A percentile compares a stretch with the other conserved stretches of the same genome.
These are phyloP conservation scores for Plusia festucae DNA, from an alignment of 2,888 invertebrate species.

Conservation along the genomic window DNA sequence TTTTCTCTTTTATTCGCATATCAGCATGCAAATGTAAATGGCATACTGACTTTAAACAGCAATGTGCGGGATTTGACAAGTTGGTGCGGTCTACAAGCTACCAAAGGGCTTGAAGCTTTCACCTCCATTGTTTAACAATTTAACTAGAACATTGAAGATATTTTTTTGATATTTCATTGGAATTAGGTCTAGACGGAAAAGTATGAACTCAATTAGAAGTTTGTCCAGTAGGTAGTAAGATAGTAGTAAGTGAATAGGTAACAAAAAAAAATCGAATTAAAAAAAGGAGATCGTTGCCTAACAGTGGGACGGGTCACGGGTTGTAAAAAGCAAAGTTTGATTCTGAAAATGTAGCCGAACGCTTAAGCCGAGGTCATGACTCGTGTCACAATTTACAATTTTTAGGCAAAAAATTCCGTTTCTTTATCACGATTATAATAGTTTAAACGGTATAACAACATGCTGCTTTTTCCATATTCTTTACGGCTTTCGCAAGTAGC, in stretches of 20 bases:
- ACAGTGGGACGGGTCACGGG: not conserved
- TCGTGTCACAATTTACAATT: constrained; percentile 1
- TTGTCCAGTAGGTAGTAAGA: no score
- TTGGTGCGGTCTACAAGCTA: constrained; percentile 6
- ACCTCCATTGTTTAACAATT: not conserved
- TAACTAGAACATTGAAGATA: no score
- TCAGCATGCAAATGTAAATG: constrained; percentile 37
- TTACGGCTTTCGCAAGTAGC: not conserved
- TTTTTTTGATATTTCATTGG: not conserved
- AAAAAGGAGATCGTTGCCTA: not conserved
- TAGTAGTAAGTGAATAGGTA: not conserved
- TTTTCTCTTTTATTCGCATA: constrained; percentile 45
- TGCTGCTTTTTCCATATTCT: not conserved
- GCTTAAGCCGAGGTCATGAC: no score
- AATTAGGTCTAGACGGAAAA: not conserved
- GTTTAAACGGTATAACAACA: constrained; percentile 2
- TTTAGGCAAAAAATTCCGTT: not conserved
- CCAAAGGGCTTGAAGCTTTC: not conserved
- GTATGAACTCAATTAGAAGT: not conserved
- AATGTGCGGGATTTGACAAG: constrained; percentile 37
- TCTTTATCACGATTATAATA: constrained; percentile 4
- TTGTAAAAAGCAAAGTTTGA: not conserved
- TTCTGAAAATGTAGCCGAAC: not conserved
- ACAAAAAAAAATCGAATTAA: not conserved
- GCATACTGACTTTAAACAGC: constrained; percentile 27